phyloP scores from a whole-genome alignment of 2,113 vertebrate genomes.

The Noctilio leporinus region DNA sequence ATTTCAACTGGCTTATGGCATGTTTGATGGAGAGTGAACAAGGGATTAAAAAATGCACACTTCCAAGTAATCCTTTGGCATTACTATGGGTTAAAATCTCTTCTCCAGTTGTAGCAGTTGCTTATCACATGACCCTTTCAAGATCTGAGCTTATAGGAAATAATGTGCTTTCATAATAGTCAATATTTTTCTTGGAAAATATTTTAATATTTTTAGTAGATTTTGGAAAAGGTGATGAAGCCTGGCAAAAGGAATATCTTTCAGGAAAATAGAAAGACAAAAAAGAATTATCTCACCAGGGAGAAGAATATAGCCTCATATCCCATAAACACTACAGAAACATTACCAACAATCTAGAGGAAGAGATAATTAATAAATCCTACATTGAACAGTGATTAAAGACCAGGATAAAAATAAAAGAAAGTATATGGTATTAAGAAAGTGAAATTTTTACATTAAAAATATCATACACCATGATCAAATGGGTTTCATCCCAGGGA shows the following conservation, averaged over 20 bases:
- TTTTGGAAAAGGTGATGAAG: not conserved
- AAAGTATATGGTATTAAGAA: not conserved
- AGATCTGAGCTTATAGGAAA: not conserved
- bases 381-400: not conserved
- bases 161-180: not conserved
- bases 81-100: not conserved
- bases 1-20: not conserved
- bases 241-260: not conserved
- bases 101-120: not conserved
- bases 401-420: not conserved
- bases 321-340: not conserved
- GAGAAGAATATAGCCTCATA: not conserved
- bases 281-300: not conserved
- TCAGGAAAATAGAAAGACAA: not conserved
- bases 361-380: not conserved
- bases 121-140: not conserved
- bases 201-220: too few relatives aligned
- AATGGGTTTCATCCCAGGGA: too few relatives aligned
- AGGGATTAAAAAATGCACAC: not conserved
- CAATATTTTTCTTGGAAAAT: not conserved
- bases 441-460: too few relatives aligned
- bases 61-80: not conserved
- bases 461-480: too few relatives aligned
- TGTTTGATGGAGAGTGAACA: not conserved
- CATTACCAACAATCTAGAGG: not conserved